Evolutionary conservation across 2,888 invertebrate genomes (phyloP), one percentile per base, ranked within the genome.

Genomic region (Chrysotoxum bicinctum): DNA sequence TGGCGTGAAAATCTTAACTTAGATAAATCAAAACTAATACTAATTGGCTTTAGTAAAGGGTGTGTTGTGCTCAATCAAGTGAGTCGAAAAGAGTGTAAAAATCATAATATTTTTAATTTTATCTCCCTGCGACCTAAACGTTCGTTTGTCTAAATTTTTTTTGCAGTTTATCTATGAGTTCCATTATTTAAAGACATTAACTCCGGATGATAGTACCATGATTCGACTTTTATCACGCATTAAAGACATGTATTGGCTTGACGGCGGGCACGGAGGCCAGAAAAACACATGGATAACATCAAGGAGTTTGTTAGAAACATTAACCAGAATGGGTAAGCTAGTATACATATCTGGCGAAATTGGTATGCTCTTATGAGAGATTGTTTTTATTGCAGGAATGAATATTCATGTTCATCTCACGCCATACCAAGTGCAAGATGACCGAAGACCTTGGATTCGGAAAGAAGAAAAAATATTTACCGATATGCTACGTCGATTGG

Each of bases 21-120:
- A 89, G 94, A 95, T 89, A 93, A 94, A 89, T 92, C 93, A 5
- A 92, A 93, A 85, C 92, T 96, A 80, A 93, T 93, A 56, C 91
- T 97, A 87, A 93, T 97, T 80, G 98, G 97, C 2, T 98, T 98
- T 92, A 98, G 98, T 92, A 98, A 98, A 93, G 98, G 98, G 78
- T 97, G 97, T 92, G 96, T 97, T 78, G 98, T 98, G 81, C 94
- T 98, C 89, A 98, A 98, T 93, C 98, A 92, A 92, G 92, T 92
- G 91, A 92, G 92, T 91, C 89, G 78, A 78, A 88, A 88, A 89
- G 88, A 89, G 89, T 91, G 91, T 91, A 91, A 91, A 90, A 90
- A 90, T 90, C 90, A 89, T 87, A 87, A 74, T 84, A 75, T 86
- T 81, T 30, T 60, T 40, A 19, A 14, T 30, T 19, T 32, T 32